Conservation (phyloP, 2,888 invertebrate genomes). For the Netelia inedita region DNA sequence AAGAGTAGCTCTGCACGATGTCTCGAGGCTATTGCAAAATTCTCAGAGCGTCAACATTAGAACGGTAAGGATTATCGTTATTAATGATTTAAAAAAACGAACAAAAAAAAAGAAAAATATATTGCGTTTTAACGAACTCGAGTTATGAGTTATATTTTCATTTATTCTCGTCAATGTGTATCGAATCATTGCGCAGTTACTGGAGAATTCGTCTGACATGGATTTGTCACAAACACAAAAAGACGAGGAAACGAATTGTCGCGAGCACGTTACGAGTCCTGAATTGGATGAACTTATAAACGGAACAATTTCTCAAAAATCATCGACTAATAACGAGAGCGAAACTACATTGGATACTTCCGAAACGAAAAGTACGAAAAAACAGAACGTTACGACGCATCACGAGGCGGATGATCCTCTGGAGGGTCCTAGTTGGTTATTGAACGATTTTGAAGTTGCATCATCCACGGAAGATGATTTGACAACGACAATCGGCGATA, state of each 20-base stretch:
- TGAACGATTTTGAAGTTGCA: conserved; percentile 63
- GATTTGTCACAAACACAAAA: conserved; percentile 24
- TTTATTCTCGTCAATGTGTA: no score
- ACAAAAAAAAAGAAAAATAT: background rate
- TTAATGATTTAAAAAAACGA: background rate
- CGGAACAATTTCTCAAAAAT: conserved; percentile 5
- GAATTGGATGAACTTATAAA: conserved; percentile 11
- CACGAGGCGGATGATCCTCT: conserved; percentile 78
- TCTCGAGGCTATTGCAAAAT: conserved; percentile 80
- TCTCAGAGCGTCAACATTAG: conserved; percentile 79
- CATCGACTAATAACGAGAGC: background rate
- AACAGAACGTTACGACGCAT: background rate
- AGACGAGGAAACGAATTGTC: background rate
- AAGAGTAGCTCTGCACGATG: conserved; percentile 80
- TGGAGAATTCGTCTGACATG: conserved; percentile 56
- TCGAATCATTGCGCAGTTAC: conserved; percentile 43
- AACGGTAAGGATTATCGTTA: conserved; percentile 52
- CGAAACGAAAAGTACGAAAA: background rate
- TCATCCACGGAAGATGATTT: background rate
- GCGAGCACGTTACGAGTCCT: no score
- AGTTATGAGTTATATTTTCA: background rate
- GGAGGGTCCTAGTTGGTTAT: conserved; percentile 83
- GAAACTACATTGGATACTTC: background rate
- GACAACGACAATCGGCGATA: background rate
- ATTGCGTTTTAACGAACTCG: background rate